Conservation (phyloP, 2,113 vertebrate genomes). For the Mola mola region DNA sequence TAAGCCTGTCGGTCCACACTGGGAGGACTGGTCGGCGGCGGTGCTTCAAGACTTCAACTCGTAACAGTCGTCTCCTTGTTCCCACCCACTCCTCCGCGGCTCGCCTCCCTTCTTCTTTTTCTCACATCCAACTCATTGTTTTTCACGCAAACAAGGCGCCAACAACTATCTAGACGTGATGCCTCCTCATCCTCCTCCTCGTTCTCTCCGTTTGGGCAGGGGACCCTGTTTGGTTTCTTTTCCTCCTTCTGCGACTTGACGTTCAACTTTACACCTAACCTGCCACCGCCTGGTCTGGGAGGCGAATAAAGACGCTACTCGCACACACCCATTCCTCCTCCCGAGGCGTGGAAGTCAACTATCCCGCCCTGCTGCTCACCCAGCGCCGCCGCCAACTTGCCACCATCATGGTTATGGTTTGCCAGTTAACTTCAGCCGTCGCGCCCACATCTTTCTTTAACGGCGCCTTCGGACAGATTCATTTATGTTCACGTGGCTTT, state of each 20-base stretch:
- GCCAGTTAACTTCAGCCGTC: constrained; percentile 45
- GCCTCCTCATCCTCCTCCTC: constrained; percentile 44
- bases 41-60: constrained; percentile 23
- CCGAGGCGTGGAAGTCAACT: constrained; percentile 38
- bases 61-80: constrained; percentile 46
- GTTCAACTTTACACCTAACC: constrained; percentile 64
- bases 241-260: constrained; percentile 44
- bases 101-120: constrained; percentile 31
- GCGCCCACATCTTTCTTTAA: not conserved
- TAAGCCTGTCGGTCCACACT: constrained; percentile 32
- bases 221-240: too few species aligned
- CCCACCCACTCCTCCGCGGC: constrained; percentile 51
- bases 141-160: constrained; percentile 18
- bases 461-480: not conserved
- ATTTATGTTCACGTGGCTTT: not conserved
- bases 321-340: constrained; percentile 39
- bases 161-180: constrained; percentile 26
- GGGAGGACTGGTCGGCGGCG: constrained; percentile 56
- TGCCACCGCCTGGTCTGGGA: constrained; percentile 2
- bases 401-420: constrained; percentile 22
- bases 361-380: constrained; percentile 5
- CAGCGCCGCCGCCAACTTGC: constrained; percentile 45
- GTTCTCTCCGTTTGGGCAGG: constrained; percentile 38
- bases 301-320: constrained; percentile 6
- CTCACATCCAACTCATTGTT: constrained; percentile 31